Percentiles rank a stretch among this genome's conserved stretches.
These are phyloP conservation scores for Ameiurus melas DNA, from an alignment of 2,113 vertebrate species.

Conservation along the genomic window DNA sequence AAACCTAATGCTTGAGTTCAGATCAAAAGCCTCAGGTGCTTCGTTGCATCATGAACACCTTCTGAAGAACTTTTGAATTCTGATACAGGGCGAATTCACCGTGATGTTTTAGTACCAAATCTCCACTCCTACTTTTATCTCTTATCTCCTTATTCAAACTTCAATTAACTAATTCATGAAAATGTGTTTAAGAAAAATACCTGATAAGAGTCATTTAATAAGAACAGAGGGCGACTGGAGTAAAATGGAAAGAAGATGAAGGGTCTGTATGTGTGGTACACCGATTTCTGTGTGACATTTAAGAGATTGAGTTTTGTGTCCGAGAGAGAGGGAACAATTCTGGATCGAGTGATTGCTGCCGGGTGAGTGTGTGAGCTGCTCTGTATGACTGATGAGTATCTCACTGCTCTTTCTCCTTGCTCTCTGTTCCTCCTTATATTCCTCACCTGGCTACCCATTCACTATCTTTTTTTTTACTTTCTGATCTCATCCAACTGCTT, in stretches of 20 bases:
- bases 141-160: background rate
- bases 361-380: slow-evolving; percentile 26
- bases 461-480: background rate
- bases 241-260: slow-evolving; percentile 52
- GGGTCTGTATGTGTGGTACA: background rate
- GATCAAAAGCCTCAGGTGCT: background rate
- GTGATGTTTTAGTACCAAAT: background rate
- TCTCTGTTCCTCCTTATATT: background rate
- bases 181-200: slow-evolving; percentile 1
- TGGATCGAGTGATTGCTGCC: slow-evolving; percentile 38
- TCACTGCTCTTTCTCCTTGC: background rate
- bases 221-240: slow-evolving; percentile 33
- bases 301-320: slow-evolving; percentile 57
- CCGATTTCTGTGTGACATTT: slow-evolving; percentile 66
- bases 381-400: slow-evolving; percentile 10
- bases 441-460: background rate
- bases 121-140: background rate
- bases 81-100: background rate
- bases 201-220: slow-evolving; percentile 14
- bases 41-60: background rate
- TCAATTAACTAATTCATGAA: slow-evolving; percentile 22
- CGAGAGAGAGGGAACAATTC: slow-evolving; percentile 51
- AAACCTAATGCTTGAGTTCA: background rate
- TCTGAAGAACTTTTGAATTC: background rate
- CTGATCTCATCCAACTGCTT: slow-evolving; percentile 22